Conservation (phyloP, 2,113 vertebrate genomes). For the Xenopus borealis region DNA sequence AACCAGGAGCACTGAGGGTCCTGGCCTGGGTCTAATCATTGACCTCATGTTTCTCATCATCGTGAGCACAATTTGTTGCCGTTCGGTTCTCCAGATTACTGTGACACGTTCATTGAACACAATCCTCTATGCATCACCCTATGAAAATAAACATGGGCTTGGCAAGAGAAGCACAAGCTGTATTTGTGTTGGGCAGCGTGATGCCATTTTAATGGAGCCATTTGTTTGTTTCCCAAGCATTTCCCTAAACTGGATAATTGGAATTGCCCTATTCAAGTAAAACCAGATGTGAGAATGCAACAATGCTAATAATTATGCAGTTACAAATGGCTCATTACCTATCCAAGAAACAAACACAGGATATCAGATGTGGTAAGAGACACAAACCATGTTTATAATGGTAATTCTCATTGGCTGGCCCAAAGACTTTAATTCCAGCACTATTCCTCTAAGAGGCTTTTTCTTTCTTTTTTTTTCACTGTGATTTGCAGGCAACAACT, state of each 20-base stretch:
- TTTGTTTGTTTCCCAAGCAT: conserved; percentile 15
- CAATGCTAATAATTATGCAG: neutral
- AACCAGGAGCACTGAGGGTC: neutral
- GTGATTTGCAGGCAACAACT: too few species aligned
- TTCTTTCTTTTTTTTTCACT: too few species aligned
- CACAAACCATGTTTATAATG: neutral
- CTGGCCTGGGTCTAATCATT: neutral
- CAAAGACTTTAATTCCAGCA: too few species aligned
- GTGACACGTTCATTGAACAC: conserved; percentile 7
- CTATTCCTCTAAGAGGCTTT: too few species aligned
- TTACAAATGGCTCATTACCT: too few species aligned
- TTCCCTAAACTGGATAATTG: conserved; percentile 3
- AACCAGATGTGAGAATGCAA: conserved; percentile 28
- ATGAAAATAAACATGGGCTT: conserved; percentile 20
- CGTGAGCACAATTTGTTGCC: neutral
- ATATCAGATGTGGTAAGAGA: neutral
- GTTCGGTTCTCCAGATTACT: neutral
- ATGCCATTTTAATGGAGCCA: neutral
- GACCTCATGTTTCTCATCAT: neutral
- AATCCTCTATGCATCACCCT: conserved; percentile 20
- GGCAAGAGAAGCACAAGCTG: conserved; percentile 3
- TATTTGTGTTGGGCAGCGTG: conserved; percentile 13
- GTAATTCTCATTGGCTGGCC: neutral
- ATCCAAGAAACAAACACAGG: neutral
- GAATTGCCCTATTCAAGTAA: conserved; percentile 5